Evolutionary conservation across 2,113 vertebrate species (phyloP), one percentile per base, ranked within the genome.

Genomic region (Leiothrix lutea): DNA sequence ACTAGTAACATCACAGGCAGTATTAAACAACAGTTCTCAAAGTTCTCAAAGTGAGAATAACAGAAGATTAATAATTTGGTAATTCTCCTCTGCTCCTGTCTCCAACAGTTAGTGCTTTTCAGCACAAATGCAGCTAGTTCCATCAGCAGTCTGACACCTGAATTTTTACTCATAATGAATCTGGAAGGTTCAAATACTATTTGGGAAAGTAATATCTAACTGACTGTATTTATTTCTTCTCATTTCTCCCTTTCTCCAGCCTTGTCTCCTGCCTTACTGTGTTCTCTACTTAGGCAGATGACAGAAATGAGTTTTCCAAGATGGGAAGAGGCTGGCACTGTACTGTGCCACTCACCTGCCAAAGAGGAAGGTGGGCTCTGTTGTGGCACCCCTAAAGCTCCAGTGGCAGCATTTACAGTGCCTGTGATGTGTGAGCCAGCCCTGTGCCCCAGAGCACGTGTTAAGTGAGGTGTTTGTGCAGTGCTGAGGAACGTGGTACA

Each of bases 381-480:
- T 33, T 1, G 1, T 54, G 40, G 16, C 58, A 53, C 69, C 8
- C 35, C 35, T 28, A 1, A 8, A 38, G 51, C 38, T 86, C 60
- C 70, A 69, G 2, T 1, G 1, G 71, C 77, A 79, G 56, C 22
- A 1, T 36, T 47, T 14, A 7, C 12, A 11, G 57, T 26, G 35
- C 14, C 8, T 60, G 58, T 60, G 35, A 38, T 1, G 1, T 12
- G 26, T 5, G 14, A 10, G 45, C 12, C 4, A 80, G 18, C 62
- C 23, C 75, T 19, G 10, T 14, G 44, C 14, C 8, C 25, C 11
- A 7, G 77, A 47, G 50, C 15, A 16, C 2, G 7, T 2, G 1
- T 16, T 16, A 3, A 54, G 47, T 1, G 2, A 36, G 25, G 14
- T 42, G 42, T 29, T 2, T 0, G 1, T 35, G 35, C 33, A 33